A percentile compares a stretch with the other conserved stretches of the same genome.
Evolutionary conservation across 2,113 vertebrate genomes (phyloP).

Genomic region (Boulengeromyrus knoepffleri): DNA sequence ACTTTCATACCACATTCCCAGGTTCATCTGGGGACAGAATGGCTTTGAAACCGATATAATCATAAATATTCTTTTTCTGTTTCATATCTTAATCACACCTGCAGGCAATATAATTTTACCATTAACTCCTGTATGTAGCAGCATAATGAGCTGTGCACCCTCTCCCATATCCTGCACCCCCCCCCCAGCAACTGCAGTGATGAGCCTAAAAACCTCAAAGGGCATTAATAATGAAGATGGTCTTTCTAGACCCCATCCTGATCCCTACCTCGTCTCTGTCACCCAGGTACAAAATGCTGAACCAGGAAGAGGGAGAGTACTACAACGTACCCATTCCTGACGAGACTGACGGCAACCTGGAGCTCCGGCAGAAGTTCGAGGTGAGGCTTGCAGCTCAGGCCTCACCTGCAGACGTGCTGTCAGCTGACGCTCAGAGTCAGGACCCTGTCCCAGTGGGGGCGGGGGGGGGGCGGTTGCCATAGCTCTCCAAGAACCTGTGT

Average conservation of each 20-base stretch:
- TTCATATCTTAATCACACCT: background rate
- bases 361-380: slow-evolving; percentile 93
- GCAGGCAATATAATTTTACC: background rate
- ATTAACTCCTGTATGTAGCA: background rate
- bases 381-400: slow-evolving; percentile 54
- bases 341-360: slow-evolving; percentile 80
- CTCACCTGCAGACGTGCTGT: no score
- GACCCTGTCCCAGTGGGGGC: background rate
- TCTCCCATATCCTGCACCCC: background rate
- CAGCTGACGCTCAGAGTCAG: background rate
- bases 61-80: background rate
- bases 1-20: background rate
- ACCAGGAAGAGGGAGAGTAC: slow-evolving; percentile 93
- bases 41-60: background rate
- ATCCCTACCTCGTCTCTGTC: background rate
- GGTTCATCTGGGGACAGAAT: background rate
- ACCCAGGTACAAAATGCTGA: slow-evolving; percentile 87
- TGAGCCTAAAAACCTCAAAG: background rate
- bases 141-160: background rate
- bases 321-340: slow-evolving; percentile 95
- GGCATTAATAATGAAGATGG: background rate
- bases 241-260: background rate
- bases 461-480: background rate
- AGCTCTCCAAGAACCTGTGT: background rate
- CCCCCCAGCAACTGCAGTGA: background rate